These are phyloP conservation scores for Tenthredo scrophulariae DNA, from an alignment of 2,888 invertebrate genomes.

Conservation along the genomic window DNA sequence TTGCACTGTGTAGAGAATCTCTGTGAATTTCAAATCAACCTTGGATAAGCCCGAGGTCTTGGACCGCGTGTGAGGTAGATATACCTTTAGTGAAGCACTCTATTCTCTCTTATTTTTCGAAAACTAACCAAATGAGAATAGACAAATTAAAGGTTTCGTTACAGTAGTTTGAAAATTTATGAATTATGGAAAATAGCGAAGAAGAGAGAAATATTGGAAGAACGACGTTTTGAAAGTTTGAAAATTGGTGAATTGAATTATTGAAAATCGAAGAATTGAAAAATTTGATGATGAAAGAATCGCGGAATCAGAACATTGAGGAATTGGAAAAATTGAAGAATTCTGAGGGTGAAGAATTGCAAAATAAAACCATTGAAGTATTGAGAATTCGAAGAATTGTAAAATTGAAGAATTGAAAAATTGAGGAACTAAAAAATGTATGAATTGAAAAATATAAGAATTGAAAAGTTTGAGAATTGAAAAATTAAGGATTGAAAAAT, in stretches of 20 bases:
- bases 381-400: neutral
- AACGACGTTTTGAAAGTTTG: neutral
- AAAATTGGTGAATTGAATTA: neutral
- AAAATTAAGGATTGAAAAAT: neutral
- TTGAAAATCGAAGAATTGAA: neutral
- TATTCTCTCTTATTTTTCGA: neutral
- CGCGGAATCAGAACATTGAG: neutral
- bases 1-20: neutral
- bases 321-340: neutral
- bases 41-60: neutral
- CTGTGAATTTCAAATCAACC: slow-evolving; percentile 4
- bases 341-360: neutral
- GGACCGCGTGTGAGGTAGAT: neutral
- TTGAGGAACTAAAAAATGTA: neutral
- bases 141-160: neutral
- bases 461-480: neutral
- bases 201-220: neutral
- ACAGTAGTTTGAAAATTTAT: neutral
- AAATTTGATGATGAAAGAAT: no score
- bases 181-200: neutral
- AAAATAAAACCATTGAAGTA: neutral
- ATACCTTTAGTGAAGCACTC: neutral
- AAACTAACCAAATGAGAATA: neutral
- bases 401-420: neutral
- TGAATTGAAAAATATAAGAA: no score